These are phyloP conservation scores for Odontophorus gujanensis DNA, from an alignment of 2,113 vertebrate species.

Conservation along the genomic window DNA sequence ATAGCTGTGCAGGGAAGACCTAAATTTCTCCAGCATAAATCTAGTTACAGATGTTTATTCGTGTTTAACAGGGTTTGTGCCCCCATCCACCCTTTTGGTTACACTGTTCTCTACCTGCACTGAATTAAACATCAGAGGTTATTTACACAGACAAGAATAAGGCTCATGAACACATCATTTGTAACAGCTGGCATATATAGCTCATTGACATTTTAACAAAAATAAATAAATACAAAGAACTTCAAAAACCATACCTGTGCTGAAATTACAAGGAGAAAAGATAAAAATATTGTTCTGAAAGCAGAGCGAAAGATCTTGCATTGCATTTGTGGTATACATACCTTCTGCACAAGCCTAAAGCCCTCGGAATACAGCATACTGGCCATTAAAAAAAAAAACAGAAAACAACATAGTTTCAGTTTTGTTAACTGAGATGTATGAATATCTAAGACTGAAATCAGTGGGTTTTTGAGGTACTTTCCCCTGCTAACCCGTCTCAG, in stretches of 20 bases:
- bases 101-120: background rate
- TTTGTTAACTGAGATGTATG: background rate
- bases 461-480: background rate
- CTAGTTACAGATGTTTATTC: background rate
- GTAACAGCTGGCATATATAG: background rate
- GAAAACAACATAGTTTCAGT: background rate
- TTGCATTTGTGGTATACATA: background rate
- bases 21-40: background rate
- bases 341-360: background rate
- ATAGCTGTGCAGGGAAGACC: background rate
- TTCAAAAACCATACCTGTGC: background rate
- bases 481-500: background rate
- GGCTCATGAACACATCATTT: background rate
- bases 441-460: background rate
- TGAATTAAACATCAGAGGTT: background rate
- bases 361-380: background rate
- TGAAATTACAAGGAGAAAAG: background rate
- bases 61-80: background rate
- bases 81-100: background rate
- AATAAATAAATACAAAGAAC: background rate
- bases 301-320: background rate
- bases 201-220: background rate
- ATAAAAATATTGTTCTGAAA: conserved; percentile 1
- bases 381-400: background rate
- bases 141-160: background rate